Conservation (phyloP, 92 coral and sea anemone genomes). For the Chrysogorgia sp. region DNA sequence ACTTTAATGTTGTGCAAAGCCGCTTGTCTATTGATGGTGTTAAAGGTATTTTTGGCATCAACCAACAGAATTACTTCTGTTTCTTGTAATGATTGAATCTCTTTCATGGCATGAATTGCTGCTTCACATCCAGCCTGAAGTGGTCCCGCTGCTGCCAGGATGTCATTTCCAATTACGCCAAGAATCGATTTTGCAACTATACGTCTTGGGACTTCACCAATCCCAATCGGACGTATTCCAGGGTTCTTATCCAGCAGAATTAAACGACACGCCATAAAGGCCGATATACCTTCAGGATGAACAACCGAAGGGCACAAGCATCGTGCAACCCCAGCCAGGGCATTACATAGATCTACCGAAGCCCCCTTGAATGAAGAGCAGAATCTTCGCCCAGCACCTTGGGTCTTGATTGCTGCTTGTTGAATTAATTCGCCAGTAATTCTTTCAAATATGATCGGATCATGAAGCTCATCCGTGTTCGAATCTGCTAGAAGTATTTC, state of each 20-base stretch:
- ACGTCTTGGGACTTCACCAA: slow-evolving; percentile 5
- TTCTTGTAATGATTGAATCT: slow-evolving; percentile 10
- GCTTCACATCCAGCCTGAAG: slow-evolving; percentile 41
- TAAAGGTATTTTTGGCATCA: no score
- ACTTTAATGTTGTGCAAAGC: slow-evolving; percentile 34
- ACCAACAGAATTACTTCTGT: slow-evolving; percentile 39
- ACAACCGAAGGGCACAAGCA: neutral
- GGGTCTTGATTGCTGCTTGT: neutral
- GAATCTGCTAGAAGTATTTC: neutral
- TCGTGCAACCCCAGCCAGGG: slow-evolving; percentile 19
- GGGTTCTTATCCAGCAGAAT: neutral
- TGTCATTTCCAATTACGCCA: slow-evolving; percentile 10
- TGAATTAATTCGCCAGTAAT: neutral
- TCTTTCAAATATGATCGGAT: slow-evolving; percentile 17
- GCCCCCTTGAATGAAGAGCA: neutral
- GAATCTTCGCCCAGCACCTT: slow-evolving; percentile 6
- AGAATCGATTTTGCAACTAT: slow-evolving; percentile 26
- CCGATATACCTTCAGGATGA: slow-evolving; percentile 12
- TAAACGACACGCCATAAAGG: slow-evolving; percentile 14
- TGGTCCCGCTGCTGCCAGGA: slow-evolving; percentile 13
- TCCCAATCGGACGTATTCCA: no score
- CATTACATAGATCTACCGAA: slow-evolving; percentile 13
- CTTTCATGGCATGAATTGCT: slow-evolving; percentile 51
- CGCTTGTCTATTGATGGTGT: slow-evolving; percentile 40
- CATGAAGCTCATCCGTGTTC: neutral